These are phyloP conservation scores for Lepidurus packardi DNA, from an alignment of 1,140 invertebrate species.

Conservation along the genomic window DNA sequence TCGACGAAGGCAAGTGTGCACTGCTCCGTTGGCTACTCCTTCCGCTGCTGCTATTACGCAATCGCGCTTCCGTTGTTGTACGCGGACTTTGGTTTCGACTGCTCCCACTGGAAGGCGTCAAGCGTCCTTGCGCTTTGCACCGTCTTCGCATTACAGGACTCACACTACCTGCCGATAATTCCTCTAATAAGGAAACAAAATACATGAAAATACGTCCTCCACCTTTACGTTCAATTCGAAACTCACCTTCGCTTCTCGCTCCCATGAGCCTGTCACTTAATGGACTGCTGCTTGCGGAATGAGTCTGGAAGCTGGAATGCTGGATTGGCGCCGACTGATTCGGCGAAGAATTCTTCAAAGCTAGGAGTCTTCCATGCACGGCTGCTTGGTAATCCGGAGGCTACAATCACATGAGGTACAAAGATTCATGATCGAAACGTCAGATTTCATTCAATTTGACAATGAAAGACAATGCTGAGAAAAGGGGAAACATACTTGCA, in stretches of 20 bases:
- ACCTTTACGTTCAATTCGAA: not conserved
- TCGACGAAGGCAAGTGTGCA: slow-evolving; percentile 59
- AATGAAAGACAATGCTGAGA: too few species aligned
- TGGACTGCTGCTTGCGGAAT: slow-evolving; percentile 49
- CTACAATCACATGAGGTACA: slow-evolving; percentile 28
- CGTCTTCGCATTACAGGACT: slow-evolving; percentile 49
- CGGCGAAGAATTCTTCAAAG: slow-evolving; percentile 29
- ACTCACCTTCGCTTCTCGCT: slow-evolving; percentile 44
- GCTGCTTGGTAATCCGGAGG: slow-evolving; percentile 36
- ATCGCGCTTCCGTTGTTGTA: slow-evolving; percentile 25
- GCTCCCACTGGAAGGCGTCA: slow-evolving; percentile 47
- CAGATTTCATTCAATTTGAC: not conserved
- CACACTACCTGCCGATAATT: slow-evolving; percentile 52
- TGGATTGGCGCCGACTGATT: slow-evolving; percentile 38
- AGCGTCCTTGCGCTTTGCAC: slow-evolving; percentile 40
- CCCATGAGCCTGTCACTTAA: slow-evolving; percentile 44
- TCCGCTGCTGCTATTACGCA: slow-evolving; percentile 35
- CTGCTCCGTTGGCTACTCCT: slow-evolving; percentile 43
- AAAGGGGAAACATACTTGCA: not conserved
- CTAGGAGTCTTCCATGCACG: slow-evolving; percentile 30
- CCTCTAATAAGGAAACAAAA: slow-evolving; percentile 51
- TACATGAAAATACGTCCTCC: not conserved
- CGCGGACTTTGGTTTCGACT: slow-evolving; percentile 58
- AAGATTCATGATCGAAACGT: not conserved
- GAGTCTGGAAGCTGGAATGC: slow-evolving; percentile 42